Base-by-base conservation (phyloP, 2,888 invertebrate species). In the Drosophila hawaiiensis region DNA sequence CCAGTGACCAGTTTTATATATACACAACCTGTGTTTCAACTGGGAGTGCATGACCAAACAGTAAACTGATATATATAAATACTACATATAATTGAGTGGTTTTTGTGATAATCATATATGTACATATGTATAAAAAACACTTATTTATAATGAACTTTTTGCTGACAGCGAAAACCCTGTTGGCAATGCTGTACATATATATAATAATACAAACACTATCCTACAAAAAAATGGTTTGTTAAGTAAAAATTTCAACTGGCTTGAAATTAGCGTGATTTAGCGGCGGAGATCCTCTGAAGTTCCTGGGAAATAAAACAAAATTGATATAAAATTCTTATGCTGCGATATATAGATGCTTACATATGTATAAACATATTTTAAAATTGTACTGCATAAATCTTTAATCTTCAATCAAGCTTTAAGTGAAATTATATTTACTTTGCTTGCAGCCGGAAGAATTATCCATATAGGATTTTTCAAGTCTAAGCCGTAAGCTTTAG, bases 191-290 rank as follows among this genome's bases (percentile, higher is more conserved):
- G 10, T 43, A 37, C 12, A 56, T 41, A 47, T 22, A 47, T 47
- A 47, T 22, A 25, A 53, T 52, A 16, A 33, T 31, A 14, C 16
- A 41, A 53, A 75, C 75, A 74, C 70, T 62, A 14, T 22, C 25
- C 74, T 55, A 75, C 29, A 52, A 52, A 16, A 6, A 6, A n/a
- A 14, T 14, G 5, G 14, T 28, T 12, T 31, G 10, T 12, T 1
- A 6, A n/a, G n/a, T 12, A n/a, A 1, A 52, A 12, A 19, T 0
- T 28, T 28, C 16, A 50, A 2, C 19, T 10, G 49, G 12, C 19
- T 19, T 19, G 19, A 7, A 19, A 37, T 1, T 19, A 37, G 19
- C 12, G 22, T 12, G 0, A 2, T 22, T 22, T 22, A 0, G 2
- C 22, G 22, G 5, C 22, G 12, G 22, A 12, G 43, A 12, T 5